Conservation (phyloP, 2,797 vertebrate species). For the Anguilla pacifica region DNA sequence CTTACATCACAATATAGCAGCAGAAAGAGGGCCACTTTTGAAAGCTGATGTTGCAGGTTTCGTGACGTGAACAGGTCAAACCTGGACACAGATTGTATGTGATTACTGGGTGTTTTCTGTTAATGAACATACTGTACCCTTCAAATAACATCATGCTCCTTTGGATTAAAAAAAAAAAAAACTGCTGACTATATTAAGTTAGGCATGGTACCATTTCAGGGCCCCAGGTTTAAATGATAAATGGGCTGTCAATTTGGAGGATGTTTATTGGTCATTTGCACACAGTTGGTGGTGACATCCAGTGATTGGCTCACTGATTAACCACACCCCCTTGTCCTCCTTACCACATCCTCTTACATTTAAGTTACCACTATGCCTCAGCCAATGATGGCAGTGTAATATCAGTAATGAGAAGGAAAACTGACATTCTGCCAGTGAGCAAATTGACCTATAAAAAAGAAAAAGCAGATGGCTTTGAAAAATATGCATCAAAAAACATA, state of each 20-base stretch:
- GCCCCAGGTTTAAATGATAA: not conserved
- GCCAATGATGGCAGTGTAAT: not conserved
- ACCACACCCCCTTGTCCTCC: not conserved
- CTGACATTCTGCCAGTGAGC: not conserved
- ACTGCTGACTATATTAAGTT: not conserved
- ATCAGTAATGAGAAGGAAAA: not conserved
- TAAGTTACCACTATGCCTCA: not conserved
- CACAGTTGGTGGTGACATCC: not conserved
- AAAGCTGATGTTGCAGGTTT: not conserved
- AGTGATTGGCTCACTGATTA: not conserved
- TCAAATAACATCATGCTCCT: not conserved
- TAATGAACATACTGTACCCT: not conserved
- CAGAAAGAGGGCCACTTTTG: not conserved
- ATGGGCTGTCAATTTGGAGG: not conserved
- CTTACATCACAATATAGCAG: not conserved
- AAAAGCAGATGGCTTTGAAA: constrained; percentile 7
- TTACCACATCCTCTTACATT: not conserved
- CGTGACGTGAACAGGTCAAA: not conserved
- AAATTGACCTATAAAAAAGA: not conserved
- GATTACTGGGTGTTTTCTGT: not conserved
- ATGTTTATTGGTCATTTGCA: not conserved
- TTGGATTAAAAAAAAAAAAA: not conserved
- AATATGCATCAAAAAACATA: not conserved
- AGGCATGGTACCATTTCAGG: not conserved
- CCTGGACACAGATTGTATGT: not conserved